Conservation (phyloP, 2,113 vertebrate species). For the Thamnaconus septentrionalis region DNA sequence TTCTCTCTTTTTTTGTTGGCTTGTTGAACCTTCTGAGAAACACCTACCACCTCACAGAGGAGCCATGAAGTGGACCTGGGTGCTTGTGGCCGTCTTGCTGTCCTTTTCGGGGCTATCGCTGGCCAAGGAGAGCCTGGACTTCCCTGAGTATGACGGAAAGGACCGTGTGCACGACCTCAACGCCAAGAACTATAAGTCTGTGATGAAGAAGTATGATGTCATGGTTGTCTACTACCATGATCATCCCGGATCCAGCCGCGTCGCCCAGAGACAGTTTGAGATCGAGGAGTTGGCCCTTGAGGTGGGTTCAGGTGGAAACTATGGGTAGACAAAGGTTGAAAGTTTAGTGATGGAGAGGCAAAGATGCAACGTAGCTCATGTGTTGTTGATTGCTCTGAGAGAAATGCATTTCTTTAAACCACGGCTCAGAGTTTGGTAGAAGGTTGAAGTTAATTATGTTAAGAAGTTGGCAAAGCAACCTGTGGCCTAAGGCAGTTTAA, state of each 20-base stretch:
- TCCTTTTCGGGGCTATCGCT: slow-evolving; percentile 60
- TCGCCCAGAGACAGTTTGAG: slow-evolving; percentile 85
- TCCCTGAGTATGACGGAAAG: slow-evolving; percentile 86
- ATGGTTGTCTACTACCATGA: slow-evolving; percentile 90
- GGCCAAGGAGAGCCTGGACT: slow-evolving; percentile 81
- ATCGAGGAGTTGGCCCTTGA: slow-evolving; percentile 88
- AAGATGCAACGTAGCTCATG: too few relatives aligned
- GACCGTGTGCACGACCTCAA: slow-evolving; percentile 86
- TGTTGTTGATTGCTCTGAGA: too few relatives aligned
- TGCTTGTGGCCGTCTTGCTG: slow-evolving; percentile 75
- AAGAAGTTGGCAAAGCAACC: too few relatives aligned
- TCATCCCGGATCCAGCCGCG: slow-evolving; percentile 81
- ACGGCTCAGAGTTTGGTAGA: too few relatives aligned
- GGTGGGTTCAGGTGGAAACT: slow-evolving; percentile 71
- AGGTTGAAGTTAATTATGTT: not conserved
- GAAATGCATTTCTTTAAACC: too few relatives aligned
- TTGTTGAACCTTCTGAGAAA: slow-evolving; percentile 28
- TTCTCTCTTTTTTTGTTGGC: slow-evolving; percentile 5
- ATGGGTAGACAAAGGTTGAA: not conserved
- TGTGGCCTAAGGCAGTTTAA: too few relatives aligned
- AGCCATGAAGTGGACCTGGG: slow-evolving; percentile 80
- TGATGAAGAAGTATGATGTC: slow-evolving; percentile 88
- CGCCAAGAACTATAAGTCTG: slow-evolving; percentile 85
- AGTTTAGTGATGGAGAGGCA: not conserved
- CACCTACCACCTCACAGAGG: slow-evolving; percentile 26